Conservation (phyloP, 2,888 invertebrate species). For the Euplexia lucipara region DNA sequence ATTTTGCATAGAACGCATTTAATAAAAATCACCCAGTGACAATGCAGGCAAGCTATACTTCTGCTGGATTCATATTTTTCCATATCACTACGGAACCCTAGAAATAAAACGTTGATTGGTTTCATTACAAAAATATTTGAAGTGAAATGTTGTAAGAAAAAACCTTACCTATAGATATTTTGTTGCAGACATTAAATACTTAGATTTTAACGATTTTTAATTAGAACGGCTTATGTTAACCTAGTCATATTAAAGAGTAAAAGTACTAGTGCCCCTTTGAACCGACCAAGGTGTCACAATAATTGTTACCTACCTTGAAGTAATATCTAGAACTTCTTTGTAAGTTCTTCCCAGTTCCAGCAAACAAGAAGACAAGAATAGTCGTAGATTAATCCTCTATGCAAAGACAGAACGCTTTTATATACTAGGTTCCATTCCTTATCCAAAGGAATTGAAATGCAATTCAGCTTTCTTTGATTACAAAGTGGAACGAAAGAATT, state of each 20-base stretch:
- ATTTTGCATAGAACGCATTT: no score
- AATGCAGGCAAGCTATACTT: no score
- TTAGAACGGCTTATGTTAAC: conserved; percentile 5
- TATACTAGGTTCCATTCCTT: conserved; percentile 19
- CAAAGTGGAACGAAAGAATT: conserved; percentile 45
- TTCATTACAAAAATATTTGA: conserved; percentile 27
- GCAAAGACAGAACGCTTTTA: conserved; percentile 25
- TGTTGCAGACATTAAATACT: conserved; percentile 11
- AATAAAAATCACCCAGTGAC: no score
- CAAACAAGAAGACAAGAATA: conserved; percentile 49
- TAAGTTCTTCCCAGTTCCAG: conserved; percentile 10
- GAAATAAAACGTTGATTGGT: conserved; percentile 41
- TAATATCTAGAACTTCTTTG: conserved; percentile 48
- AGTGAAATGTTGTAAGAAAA: conserved; percentile 4
- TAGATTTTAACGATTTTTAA: conserved; percentile 8
- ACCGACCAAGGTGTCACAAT: conserved; percentile 23
- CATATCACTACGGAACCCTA: no score
- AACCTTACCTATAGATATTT: conserved; percentile 10
- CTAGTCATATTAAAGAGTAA: no score
- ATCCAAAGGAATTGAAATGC: conserved; percentile 51
- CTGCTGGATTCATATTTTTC: no score
- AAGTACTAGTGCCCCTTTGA: conserved; percentile 21
- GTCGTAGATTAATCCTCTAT: conserved; percentile 35
- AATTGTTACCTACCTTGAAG: conserved; percentile 31
- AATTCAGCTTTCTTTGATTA: conserved; percentile 49